Conservation (phyloP, 2,113 vertebrate species). For the Rhinichthys klamathensis region DNA sequence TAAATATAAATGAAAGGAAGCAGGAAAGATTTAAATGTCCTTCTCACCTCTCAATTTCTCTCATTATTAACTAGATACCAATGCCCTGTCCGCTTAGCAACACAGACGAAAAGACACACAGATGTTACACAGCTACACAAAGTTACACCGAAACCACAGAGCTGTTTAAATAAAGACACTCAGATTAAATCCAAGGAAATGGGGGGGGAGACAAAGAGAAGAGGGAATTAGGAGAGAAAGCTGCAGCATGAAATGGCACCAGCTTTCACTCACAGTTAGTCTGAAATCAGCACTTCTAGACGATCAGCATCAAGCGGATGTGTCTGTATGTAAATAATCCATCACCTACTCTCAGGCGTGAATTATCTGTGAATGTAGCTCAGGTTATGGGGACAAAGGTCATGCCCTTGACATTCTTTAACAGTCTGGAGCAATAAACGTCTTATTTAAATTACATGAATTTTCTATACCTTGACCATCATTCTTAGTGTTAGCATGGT, state of each 20-base stretch:
- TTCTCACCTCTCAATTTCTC: neutral
- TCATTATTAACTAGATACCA: slow-evolving; percentile 30
- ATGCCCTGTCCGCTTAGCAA: slow-evolving; percentile 32
- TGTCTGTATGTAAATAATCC: neutral
- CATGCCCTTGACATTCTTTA: slow-evolving; percentile 36
- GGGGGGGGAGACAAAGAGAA: neutral
- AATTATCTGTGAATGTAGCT: slow-evolving; percentile 6
- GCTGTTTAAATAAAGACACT: slow-evolving; percentile 32
- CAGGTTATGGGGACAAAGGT: slow-evolving; percentile 19
- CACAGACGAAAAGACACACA: slow-evolving; percentile 4
- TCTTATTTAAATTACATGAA: neutral
- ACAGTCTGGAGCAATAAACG: neutral
- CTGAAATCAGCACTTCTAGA: neutral
- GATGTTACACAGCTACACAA: slow-evolving; percentile 22
- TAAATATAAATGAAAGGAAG: neutral
- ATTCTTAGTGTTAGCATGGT: neutral
- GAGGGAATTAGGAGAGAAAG: neutral
- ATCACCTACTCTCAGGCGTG: slow-evolving; percentile 6
- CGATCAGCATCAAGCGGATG: neutral
- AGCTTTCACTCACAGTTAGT: neutral
- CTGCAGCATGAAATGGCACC: slow-evolving; percentile 12
- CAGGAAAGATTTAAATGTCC: neutral
- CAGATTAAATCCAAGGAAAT: slow-evolving; percentile 7
- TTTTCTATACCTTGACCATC: neutral
- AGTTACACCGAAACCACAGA: neutral